Evolutionary conservation across 2,888 invertebrate species (phyloP), one percentile per base, ranked within the genome.

Genomic region (Aleiodes alternator): DNA sequence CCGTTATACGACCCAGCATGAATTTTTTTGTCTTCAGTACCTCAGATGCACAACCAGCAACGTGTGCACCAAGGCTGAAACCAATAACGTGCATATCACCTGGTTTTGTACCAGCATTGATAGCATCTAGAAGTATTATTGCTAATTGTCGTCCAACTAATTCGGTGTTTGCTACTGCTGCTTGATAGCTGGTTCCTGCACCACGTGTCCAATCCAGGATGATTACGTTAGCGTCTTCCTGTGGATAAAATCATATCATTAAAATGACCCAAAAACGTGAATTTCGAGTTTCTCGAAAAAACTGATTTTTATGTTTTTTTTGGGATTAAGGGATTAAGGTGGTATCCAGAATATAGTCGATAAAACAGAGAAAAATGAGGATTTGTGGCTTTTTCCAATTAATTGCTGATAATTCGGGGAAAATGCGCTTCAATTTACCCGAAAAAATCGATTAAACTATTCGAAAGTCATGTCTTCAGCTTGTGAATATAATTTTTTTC

Each of bases 41-140:
- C 82, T 92, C 91, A 0, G 92, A 92, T 9, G 92, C 92, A 76
- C 91, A 92, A 0, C 92, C 93, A 6, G 92, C 92, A 0, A 93
- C 91, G 80, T 93, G 93, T 5, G 93, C 93, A 0, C 93, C 93
- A 1, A 93, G 85, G 70, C 92, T 93, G 85, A 93, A 93, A 11
- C 93, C 93, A 34, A 92, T 89, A 16, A 92, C 81, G 84, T 93
- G 92, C 5, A 92, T 90, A 3, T 87, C 80, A 29, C 86, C 84
- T 0, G 91, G 89, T 61, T 88, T 84, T 5, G 90, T 83, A 0
- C 92, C 92, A 34, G 89, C 82, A 23, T 90, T 85, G 5, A 92
- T 87, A 80, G 91, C 89, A 71, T 90, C 89, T 14, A 90, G 79
- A 3, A 93, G 84, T n/a, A 92, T 84, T 8, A 92, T 87, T 1